Evolutionary conservation across 2,113 vertebrate species (phyloP), one percentile per base, ranked within the genome.

Genomic region (Acrocephalus kingi): DNA sequence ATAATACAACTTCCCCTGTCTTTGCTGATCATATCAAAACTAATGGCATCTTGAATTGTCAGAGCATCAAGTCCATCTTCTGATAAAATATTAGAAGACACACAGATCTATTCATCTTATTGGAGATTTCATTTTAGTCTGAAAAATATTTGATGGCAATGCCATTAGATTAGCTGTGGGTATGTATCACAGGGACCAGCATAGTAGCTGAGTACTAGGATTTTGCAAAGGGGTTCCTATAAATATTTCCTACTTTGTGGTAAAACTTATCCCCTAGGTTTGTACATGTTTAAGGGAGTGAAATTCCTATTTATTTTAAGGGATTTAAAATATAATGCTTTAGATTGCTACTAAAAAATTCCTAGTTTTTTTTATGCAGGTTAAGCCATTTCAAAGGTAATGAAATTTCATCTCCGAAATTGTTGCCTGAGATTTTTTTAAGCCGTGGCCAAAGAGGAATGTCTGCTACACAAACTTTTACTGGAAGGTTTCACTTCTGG

Each of bases 11-110:
- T 94, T 93, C 59, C 63, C 75, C 91, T 61, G 78, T 81, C 93
- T 95, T 95, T 89, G 74, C 94, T 81, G 83, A 94, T 96, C 87
- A 16, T 96, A 93, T 92, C 90, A 68, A 91, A 95, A 87, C 82
- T 78, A 93, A 87, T 72, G 84, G 91, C 83, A 74, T 95, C 87
- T 87, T 86, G 77, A 89, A 94, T 93, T 95, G 91, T 77, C 74
- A 91, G 67, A 95, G 84, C 90, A 90, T 95, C 89, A 92, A 85
- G 95, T 92, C 93, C 93, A 90, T 96, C 91, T 83, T 94, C 94
- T 87, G 90, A 94, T 96, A 96, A 92, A 95, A 81, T 90, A 91
- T 80, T 86, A 94, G 92, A 93, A 92, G 83, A 85, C 90, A 63
- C 86, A 52, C 61, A 56, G 80, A 73, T 88, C 87, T 92, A 62